phyloP scores from a whole-genome alignment of 1,140 invertebrate genomes.

The Leptinotarsa undecemlineata region DNA sequence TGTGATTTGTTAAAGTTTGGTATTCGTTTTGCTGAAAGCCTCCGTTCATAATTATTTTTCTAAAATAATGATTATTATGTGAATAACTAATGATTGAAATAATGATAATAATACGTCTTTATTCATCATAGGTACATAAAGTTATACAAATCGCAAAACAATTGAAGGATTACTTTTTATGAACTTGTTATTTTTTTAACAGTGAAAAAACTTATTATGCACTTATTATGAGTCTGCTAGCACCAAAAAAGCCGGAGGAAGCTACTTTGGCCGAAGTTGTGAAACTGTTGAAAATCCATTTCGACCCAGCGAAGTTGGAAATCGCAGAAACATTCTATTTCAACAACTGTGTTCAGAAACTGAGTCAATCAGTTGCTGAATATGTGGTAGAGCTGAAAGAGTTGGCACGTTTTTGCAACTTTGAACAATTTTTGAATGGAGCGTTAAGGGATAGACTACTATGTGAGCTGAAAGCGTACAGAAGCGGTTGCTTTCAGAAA shows the following conservation, averaged over 20 bases:
- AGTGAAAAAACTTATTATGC: no score
- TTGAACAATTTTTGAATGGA: neutral
- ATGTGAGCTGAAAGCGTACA: neutral
- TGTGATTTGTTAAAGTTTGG: no score
- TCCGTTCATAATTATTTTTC: no score
- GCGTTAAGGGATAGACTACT: neutral
- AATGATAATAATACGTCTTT: no score
- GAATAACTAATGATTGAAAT: no score
- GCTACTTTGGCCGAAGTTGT: neutral
- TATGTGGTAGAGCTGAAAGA: neutral
- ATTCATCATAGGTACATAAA: no score
- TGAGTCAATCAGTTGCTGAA: neutral
- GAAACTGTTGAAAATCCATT: neutral
- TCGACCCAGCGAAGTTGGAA: neutral
- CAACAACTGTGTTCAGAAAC: neutral
- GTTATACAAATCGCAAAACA: no score
- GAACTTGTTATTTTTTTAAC: no score
- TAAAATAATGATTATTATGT: no score
- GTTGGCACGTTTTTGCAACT: neutral
- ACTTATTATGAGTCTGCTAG: no score
- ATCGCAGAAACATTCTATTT: neutral
- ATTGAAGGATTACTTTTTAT: no score
- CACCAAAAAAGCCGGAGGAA: neutral
- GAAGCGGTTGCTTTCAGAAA: neutral
- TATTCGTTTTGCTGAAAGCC: no score